Base-by-base conservation (phyloP, 2,797 vertebrate species). In the Schizothorax lantsangensis region DNA sequence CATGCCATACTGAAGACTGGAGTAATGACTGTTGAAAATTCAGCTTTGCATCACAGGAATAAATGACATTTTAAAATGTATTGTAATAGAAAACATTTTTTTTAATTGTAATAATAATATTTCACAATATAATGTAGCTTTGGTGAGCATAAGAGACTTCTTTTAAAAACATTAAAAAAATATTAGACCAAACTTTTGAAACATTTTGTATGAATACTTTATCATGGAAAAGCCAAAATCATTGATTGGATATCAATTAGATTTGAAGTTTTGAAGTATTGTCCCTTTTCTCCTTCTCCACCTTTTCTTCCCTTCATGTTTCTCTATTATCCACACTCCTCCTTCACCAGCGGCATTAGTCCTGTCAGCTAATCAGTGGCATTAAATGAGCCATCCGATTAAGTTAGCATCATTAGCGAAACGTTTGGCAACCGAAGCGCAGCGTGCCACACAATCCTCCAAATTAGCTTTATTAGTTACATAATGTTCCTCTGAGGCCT, bases 401-500 rank as follows among this genome's bases (percentile, higher is more conserved):
- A 94, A 92, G 91, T 93, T 91, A 87, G 75, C 89, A 93, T 94
- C 91, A 93, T 95, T 93, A 94, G 89, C 23, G 10, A 81, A 87
- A 84, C 88, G 85, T 89, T 91, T 90, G 87, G 88, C 83, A 64
- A 79, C 80, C 23, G 79, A 86, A 85, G 82, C 82, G 57, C 77
- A 74, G 80, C 84, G 75, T 80, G 91, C 87, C 88, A 84, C 66
- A 83, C 84, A 83, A 84, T 83, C 88, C 87, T 88, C 75, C 73
- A 88, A 92, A 93, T 95, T 91, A 94, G 87, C 90, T 90, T 90
- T 90, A 92, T 93, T 92, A 93, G 90, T 89, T 69, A 75, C 77
- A 43, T 75, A 87, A 87, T 68, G 26, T 69, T 83, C 87, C 86
- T 83, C 71, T 40, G 66, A 85, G 81, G 66, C 85, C 83, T 84